Evolutionary conservation across 2,888 invertebrate species (phyloP), one percentile per base, ranked within the genome.

Genomic region (Sycophila texana): DNA sequence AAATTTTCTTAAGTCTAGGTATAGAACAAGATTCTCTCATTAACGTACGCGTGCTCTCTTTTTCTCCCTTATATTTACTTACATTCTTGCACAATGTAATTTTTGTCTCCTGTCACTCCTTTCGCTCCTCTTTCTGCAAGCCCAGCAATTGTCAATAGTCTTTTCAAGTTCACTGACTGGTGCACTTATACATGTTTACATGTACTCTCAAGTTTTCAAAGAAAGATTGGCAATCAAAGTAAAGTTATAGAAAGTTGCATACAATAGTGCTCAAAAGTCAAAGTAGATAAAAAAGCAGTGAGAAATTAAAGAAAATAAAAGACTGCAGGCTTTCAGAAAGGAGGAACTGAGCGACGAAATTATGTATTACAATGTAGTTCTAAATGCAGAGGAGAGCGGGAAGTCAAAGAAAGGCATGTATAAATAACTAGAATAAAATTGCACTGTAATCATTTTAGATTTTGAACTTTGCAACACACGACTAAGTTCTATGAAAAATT

Each of bases 301-400:
- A 80, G 80, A 77, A 76, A 71, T 77, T 70, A 70, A 66, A 79
- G 79, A 81, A 73, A 81, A 22, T 39, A 39, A 72, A 57, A 74
- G 74, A 79, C 60, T 79, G 75, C 76, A 81, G 78, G 79, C 79
- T 81, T 70, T 73, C 73, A 81, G 81, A 81, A 78, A 76, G 79
- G 71, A 81, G 79, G 76, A 81, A 81, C 58, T 49, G 79, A 81
- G 81, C 75, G 81, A 81, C 81, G 76, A 79, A 81, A 79, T 71
- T 74, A 60, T 78, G 13, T 68, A 58, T 73, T 74, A 39, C 53
- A 76, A 71, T 71, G 22, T 77, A 67, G 16, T 81, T 77, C 66
- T 77, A 76, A 76, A 76, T 81, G 79, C 76, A 81, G 76, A 81
- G 76, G 79, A 81, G 81, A 81, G 79, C 79, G 58, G 74, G 68